Base-by-base conservation (phyloP, 2,888 invertebrate genomes). In the Coelinius sp. region DNA sequence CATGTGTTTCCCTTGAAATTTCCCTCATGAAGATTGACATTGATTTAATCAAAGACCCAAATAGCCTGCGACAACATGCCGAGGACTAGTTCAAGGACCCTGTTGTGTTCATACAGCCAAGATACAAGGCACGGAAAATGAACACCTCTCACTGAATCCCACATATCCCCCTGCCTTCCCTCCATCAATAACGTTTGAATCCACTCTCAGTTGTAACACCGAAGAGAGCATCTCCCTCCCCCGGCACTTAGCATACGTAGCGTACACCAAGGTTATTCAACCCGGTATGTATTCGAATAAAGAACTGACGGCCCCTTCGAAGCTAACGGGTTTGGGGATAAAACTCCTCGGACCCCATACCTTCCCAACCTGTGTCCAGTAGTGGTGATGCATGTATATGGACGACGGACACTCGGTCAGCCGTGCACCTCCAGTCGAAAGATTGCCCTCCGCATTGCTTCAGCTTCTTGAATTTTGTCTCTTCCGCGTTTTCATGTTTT, bases 181-280 rank as follows among this genome's bases (percentile, higher is more conserved):
- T 62, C 49, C 63, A 35, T 35, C 8, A 35, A 44, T 49, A 31
- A 31, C 46, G 8, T 20, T 41, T 41, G n/a, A 49, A 49, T 49
- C 20, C 20, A 49, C 65, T 63, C 49, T 44, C 27, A 12, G 35
- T 59, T 35, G 35, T 17, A 59, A 31, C 35, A 59, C 31, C 59
- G 6, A 27, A 59, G 53, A 24, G 53, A 53, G 53, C 25, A 53
- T 31, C 59, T 31, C 31, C 14, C 38, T 12, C 7, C 8, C 20
- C 1, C 22, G 27, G 14, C 24, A 76, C 79, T 83, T 82, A 82
- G 81, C 83, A 82, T 83, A 81, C 77, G 78, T 75, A 74, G 81
- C 77, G 78, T 75, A 74, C 74, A 71, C 49, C 73, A 80, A 85
- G 86, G 86, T 85, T 84, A 84, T 86, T 86, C 85, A 86, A 86